A percentile compares a stretch with the other conserved stretches of the same genome.
Evolutionary conservation across 2,888 invertebrate species (phyloP).

Genomic region (Pristionchus mayeri): DNA sequence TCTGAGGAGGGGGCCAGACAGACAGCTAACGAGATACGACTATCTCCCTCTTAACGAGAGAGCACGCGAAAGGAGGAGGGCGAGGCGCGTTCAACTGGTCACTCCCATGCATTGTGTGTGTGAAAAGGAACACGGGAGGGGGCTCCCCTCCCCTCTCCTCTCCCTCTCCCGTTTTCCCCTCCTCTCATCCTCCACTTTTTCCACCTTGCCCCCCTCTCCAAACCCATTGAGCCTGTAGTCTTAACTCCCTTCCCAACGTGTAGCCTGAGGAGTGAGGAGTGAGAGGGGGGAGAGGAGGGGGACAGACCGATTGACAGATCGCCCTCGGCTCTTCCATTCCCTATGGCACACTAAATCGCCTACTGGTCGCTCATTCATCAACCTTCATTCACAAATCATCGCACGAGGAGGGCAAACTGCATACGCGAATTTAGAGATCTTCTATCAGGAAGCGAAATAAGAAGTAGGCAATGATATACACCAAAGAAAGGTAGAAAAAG

Average conservation of each 20-base stretch:
- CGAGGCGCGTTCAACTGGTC: constrained; percentile 16
- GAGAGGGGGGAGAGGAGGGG: neutral
- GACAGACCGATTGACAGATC: constrained; percentile 5
- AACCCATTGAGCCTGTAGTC: constrained; percentile 33
- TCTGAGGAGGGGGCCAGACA: neutral
- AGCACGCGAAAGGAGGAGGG: neutral
- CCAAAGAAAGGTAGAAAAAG: too few species aligned
- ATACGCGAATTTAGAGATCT: too few species aligned
- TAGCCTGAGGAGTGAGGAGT: neutral
- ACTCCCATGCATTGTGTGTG: constrained; percentile 9
- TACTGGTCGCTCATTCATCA: constrained; percentile 11
- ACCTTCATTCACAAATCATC: neutral
- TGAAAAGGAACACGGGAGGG: constrained; percentile 34
- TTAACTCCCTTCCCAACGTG: neutral
- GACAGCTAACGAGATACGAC: neutral
- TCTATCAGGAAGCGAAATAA: too few species aligned
- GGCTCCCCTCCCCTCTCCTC: neutral
- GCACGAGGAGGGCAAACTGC: neutral
- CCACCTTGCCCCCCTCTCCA: constrained; percentile 18
- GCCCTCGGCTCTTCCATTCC: neutral
- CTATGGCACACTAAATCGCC: constrained; percentile 2
- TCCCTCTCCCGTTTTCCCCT: too few species aligned
- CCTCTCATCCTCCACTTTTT: constrained; percentile 27
- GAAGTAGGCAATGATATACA: too few species aligned
- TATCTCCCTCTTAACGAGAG: neutral